phyloP scores from a whole-genome alignment of 1,140 invertebrate species.

The Drosophila tristis region DNA sequence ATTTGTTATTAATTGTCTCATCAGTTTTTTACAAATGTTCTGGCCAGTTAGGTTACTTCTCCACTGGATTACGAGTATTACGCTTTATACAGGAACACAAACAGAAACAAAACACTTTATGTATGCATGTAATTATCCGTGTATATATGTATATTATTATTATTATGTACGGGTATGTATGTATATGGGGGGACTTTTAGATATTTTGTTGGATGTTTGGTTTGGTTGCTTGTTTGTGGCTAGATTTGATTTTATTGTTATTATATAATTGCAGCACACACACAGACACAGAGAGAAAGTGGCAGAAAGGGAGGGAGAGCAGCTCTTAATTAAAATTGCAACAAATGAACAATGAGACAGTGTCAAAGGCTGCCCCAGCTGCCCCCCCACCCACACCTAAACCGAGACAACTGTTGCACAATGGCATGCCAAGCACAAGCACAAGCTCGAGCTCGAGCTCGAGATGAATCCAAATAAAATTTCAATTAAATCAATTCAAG shows the following conservation, averaged over 20 bases:
- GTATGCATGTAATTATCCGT: slow-evolving; percentile 2
- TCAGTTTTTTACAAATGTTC: slow-evolving; percentile 27
- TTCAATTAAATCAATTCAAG: slow-evolving; percentile 63
- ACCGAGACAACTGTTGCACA: slow-evolving; percentile 43
- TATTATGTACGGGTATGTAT: no score
- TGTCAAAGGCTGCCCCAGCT: slow-evolving; percentile 14
- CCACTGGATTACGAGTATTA: slow-evolving; percentile 4
- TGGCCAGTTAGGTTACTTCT: background rate
- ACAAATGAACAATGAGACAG: slow-evolving; percentile 46
- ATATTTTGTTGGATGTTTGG: no score
- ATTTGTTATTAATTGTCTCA: background rate
- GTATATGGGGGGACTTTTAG: no score
- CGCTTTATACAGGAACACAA: slow-evolving; percentile 35
- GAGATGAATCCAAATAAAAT: slow-evolving; percentile 47
- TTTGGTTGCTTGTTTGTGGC: slow-evolving; percentile 11
- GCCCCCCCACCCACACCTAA: no score
- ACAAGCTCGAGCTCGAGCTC: background rate
- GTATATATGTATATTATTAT: background rate
- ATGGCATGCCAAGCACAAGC: background rate
- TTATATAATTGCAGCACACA: slow-evolving; percentile 23
- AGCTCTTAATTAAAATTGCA: slow-evolving; percentile 73
- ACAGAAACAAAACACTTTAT: slow-evolving; percentile 19
- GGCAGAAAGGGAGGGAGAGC: slow-evolving; percentile 15
- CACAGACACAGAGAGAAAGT: background rate
- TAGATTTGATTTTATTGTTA: slow-evolving; percentile 40